Conservation (phyloP, 2,797 vertebrate genomes). For the Aulostomus chinensis region DNA sequence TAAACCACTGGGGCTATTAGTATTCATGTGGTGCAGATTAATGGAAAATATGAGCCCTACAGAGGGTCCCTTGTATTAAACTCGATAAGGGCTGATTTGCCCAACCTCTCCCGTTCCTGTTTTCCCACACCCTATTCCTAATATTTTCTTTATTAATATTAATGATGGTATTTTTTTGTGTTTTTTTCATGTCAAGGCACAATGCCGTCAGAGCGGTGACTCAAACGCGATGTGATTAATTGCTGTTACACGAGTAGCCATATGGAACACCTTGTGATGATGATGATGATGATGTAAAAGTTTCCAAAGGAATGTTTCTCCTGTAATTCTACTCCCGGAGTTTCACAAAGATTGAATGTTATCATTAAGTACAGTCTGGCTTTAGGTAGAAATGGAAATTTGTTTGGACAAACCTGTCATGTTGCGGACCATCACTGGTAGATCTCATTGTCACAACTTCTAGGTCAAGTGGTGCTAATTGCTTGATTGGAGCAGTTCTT, state of each 20-base stretch:
- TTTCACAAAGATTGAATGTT: no score
- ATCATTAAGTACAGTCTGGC: no score
- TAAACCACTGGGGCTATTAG: constrained; percentile 78
- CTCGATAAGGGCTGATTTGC: constrained; percentile 78
- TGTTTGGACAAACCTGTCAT: no score
- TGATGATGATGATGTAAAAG: constrained; percentile 10
- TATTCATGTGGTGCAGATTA: constrained; percentile 80
- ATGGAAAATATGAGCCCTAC: constrained; percentile 78
- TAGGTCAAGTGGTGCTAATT: no score
- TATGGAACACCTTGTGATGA: constrained; percentile 4
- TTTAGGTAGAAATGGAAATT: no score
- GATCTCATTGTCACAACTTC: no score
- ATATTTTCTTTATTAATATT: constrained; percentile 74
- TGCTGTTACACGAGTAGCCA: constrained; percentile 34
- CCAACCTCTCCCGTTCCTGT: constrained; percentile 69
- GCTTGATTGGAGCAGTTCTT: no score
- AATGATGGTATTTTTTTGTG: constrained; percentile 59
- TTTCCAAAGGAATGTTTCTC: constrained; percentile 6
- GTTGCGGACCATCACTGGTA: no score
- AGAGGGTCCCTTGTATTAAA: constrained; percentile 76
- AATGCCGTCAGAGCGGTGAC: constrained; percentile 57
- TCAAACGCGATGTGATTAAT: constrained; percentile 57
- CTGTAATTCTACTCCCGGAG: constrained; percentile 1
- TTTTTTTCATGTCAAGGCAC: constrained; percentile 53
- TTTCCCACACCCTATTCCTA: constrained; percentile 61